Evolutionary conservation across 2,797 vertebrate genomes (phyloP), one percentile per base, ranked within the genome.

Genomic region (Tympanoctomys barrerae): DNA sequence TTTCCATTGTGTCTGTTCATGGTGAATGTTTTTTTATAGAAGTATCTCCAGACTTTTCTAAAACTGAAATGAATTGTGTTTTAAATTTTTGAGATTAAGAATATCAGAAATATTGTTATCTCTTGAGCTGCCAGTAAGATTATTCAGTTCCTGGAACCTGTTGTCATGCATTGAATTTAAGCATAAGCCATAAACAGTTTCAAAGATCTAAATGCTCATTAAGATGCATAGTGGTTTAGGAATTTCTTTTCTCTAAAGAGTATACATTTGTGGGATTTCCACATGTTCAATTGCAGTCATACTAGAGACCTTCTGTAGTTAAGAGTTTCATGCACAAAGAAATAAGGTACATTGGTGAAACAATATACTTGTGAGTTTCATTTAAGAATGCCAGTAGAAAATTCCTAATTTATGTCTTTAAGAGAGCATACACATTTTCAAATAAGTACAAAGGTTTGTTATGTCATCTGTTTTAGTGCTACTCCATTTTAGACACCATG

Each of bases 221-320:
- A 92, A 84, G 73, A 94, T 91, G 61, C 62, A 54, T 36, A 92
- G 0, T 91, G 54, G 70, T 64, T 88, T 97, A 77, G 95, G 80
- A 90, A 39, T 87, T 57, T 57, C 75, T 96, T 95, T 97, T 97
- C 95, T 94, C 54, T 97, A 46, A 89, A 88, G 86, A 91, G 94
- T 94, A 31, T 97, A 89, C 96, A 80, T 0, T 97, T 97, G 96
- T 97, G 97, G 81, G 89, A 84, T 96, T 97, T 97, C 91, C 77
- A 57, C 94, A 77, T 42, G 97, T 96, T 78, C 39, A 83, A 28
- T 97, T 97, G 83, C 90, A 94, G 87, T 81, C 75, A 79, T 52
- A 36, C 64, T 87, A 95, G 19, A 91, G n/a, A 96, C 94, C 96
- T 97, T 36, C 90, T 92, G 96, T 94, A 94, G 66, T 92, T 91